Percentiles rank a stretch among this genome's conserved stretches.
Evolutionary conservation across 2,888 invertebrate species (phyloP).

Genomic region (Phymatocera aterrima): DNA sequence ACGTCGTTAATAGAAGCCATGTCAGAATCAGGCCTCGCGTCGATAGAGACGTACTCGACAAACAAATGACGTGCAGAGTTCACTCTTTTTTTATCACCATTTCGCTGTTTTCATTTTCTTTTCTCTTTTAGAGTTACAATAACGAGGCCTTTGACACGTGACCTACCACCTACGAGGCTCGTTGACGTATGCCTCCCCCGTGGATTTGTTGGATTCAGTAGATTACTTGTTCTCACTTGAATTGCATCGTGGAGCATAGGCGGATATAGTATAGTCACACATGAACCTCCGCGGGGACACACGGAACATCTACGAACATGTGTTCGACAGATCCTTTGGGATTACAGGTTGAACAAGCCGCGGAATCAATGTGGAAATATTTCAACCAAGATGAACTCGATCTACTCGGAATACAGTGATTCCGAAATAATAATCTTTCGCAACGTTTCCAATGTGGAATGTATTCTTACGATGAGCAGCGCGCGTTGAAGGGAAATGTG

Average conservation of each 20-base stretch:
- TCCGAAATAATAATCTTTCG: neutral
- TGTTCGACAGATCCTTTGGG: conserved; percentile 73
- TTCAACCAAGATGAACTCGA: conserved; percentile 23
- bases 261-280: conserved; percentile 28
- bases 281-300: conserved; percentile 41
- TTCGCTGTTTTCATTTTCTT: neutral
- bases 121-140: neutral
- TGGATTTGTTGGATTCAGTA: conserved; percentile 8
- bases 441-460: too few relatives aligned
- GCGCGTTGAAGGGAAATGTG: too few relatives aligned
- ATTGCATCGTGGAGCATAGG: neutral
- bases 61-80: conserved; percentile 8
- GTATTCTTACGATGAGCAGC: too few relatives aligned
- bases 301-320: conserved; percentile 69
- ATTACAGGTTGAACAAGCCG: conserved; percentile 65
- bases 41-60: conserved; percentile 15
- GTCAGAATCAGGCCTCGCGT: conserved; percentile 1
- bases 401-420: neutral
- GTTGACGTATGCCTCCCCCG: neutral
- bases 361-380: conserved; percentile 38
- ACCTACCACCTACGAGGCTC: neutral
- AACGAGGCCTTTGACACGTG: conserved; percentile 11
- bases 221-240: conserved; percentile 31
- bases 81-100: neutral
- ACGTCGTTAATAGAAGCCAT: conserved; percentile 30